Percentiles rank a stretch among this genome's conserved stretches.
These are phyloP conservation scores for Morpho helenor DNA, from an alignment of 2,888 invertebrate species.

Conservation along the genomic window DNA sequence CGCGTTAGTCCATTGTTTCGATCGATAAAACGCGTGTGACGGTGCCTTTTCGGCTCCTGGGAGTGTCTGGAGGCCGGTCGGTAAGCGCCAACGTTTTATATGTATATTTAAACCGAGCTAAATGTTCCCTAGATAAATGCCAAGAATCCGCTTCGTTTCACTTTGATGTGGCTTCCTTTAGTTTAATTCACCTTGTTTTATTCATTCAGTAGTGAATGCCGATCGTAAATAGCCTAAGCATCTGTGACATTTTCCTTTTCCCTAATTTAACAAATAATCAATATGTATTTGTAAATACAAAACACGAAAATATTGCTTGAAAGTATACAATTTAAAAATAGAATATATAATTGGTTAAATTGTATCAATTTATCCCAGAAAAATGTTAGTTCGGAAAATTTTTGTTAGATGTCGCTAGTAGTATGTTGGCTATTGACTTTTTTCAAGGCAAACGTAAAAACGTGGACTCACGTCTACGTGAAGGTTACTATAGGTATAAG, in stretches of 20 bases:
- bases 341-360: not conserved
- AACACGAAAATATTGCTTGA: not conserved
- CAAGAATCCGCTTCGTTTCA: slow-evolving; percentile 17
- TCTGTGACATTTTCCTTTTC: slow-evolving; percentile 14
- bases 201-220: slow-evolving; percentile 17
- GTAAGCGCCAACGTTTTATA: slow-evolving; percentile 53
- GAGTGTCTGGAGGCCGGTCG: slow-evolving; percentile 49
- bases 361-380: not conserved
- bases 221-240: slow-evolving; percentile 15
- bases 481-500: slow-evolving; percentile 28
- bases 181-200: slow-evolving; percentile 13
- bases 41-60: slow-evolving; percentile 30
- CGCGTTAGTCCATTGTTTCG: slow-evolving; percentile 31
- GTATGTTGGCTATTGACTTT: slow-evolving; percentile 39
- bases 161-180: slow-evolving; percentile 9
- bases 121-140: slow-evolving; percentile 24
- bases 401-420: slow-evolving; percentile 50
- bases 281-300: slow-evolving; percentile 9
- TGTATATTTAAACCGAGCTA: slow-evolving; percentile 65
- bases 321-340: not conserved
- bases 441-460: slow-evolving; percentile 29
- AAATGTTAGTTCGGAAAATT: slow-evolving; percentile 28
- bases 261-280: slow-evolving; percentile 12
- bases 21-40: slow-evolving; percentile 34
- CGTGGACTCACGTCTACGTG: slow-evolving; percentile 24